Percentiles rank a stretch among this genome's conserved stretches.
Evolutionary conservation across 2,113 vertebrate genomes (phyloP).

Genomic region (Stomatorhinus ivindoensis): DNA sequence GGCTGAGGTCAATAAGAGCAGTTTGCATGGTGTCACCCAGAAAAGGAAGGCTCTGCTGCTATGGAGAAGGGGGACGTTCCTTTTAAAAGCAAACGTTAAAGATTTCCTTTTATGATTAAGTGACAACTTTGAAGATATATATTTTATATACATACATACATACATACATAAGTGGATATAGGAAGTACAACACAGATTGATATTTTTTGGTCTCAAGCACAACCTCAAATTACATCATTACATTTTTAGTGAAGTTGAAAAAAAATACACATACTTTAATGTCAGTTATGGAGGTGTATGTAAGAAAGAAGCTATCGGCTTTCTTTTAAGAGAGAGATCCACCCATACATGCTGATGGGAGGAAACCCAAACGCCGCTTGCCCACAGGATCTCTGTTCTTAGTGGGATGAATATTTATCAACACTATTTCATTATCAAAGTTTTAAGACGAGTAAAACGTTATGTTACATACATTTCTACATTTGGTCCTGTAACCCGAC

Average conservation of each 20-base stretch:
- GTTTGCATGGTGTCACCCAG: background rate
- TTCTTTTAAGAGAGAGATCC: slow-evolving; percentile 53
- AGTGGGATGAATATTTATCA: slow-evolving; percentile 8
- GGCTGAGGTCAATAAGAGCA: slow-evolving; percentile 6
- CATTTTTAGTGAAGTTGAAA: slow-evolving; percentile 11
- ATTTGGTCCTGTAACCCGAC: background rate
- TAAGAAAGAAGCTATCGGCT: slow-evolving; percentile 38
- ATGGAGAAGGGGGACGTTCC: slow-evolving; percentile 40
- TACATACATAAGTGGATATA: slow-evolving; percentile 31
- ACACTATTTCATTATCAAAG: slow-evolving; percentile 29
- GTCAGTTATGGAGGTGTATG: slow-evolving; percentile 48
- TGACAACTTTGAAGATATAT: slow-evolving; percentile 56
- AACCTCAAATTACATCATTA: slow-evolving; percentile 41
- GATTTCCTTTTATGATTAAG: slow-evolving; percentile 56
- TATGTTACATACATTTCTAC: slow-evolving; percentile 49
- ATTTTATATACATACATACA: slow-evolving; percentile 41
- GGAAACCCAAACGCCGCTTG: slow-evolving; percentile 58
- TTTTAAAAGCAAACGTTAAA: slow-evolving; percentile 44
- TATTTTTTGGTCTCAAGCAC: slow-evolving; percentile 40
- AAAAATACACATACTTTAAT: slow-evolving; percentile 18
- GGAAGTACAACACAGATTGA: slow-evolving; percentile 33
- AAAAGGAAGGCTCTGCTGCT: background rate
- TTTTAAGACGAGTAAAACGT: slow-evolving; percentile 45
- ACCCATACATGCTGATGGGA: slow-evolving; percentile 63
- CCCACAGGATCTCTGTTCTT: slow-evolving; percentile 61